Base-by-base conservation (phyloP, 2,113 vertebrate species). In the Daphoenositta chrysoptera region DNA sequence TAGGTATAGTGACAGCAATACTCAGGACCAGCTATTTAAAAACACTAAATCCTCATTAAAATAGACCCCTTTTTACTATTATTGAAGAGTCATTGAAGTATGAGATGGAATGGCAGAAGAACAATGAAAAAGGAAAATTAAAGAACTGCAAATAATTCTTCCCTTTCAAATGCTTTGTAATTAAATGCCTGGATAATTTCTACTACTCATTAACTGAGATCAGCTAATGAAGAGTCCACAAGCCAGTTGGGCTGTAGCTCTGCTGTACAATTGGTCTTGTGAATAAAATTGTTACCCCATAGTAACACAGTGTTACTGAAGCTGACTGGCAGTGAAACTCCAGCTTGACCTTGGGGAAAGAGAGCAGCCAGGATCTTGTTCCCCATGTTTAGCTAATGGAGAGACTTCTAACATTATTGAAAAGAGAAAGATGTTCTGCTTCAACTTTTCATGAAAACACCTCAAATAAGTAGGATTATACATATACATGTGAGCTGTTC, bases 1-100 rank as follows among this genome's bases (percentile, higher is more conserved):
- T 35, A 14, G 23, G 26, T 54, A 47, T 57, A 84, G 89, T 79
- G 75, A 83, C 71, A 96, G 60, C 66, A 69, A 65, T 84, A 85
- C 3, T 27, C 47, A 78, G 71, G 73, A 90, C 63, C 65, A 66
- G 37, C 69, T 90, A 33, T 76, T 81, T 93, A 61, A 90, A 95
- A 83, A 37, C 60, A 60, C 45, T 84, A 76, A 48, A 87, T 33
- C 44, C 50, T 57, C 53, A 61, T 91, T 95, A 96, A 89, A 91
- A 87, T n/a, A 70, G 57, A 84, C 42, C 40, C 6, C 45, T 68
- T 87, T 60, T 13, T 31, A 45, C 48, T 84, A 26, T 81, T 89
- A 72, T 72, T 93, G 61, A 93, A 89, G 93, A 86, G 45, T 56
- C 85, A 51, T 65, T 87, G 89, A 94, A 96, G 80, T 89, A 68